phyloP scores from a whole-genome alignment of 2,113 vertebrate genomes.

The Rhinopomastus cyanomelas region DNA sequence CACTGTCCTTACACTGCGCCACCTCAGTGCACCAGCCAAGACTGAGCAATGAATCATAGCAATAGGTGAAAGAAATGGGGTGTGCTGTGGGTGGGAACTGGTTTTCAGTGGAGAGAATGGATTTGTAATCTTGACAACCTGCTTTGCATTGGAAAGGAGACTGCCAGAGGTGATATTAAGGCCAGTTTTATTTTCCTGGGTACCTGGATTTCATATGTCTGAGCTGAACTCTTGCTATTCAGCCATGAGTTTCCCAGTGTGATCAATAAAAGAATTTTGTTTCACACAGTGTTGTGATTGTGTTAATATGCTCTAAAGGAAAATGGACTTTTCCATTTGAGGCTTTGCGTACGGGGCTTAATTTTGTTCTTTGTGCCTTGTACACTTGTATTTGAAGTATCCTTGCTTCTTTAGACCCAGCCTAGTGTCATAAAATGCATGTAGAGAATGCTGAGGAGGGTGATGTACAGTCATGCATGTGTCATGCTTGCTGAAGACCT shows the following conservation, averaged over 20 bases:
- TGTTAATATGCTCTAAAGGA: background rate
- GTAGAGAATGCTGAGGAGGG: background rate
- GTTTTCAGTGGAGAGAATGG: background rate
- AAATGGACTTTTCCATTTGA: background rate
- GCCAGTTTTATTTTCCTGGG: background rate
- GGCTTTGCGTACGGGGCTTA: background rate
- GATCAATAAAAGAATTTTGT: background rate
- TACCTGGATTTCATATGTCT: background rate
- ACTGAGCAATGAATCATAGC: background rate
- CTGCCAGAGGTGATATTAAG: background rate
- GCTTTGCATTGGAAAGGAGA: background rate
- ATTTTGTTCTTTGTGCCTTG: background rate
- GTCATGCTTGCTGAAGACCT: background rate
- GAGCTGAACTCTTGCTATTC: background rate
- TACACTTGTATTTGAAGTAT: background rate
- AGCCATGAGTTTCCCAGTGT: fast-evolving
- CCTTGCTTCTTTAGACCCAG: background rate
- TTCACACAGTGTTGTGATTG: background rate
- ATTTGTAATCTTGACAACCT: background rate
- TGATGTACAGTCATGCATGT: background rate
- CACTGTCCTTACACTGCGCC: background rate
- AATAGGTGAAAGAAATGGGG: background rate
- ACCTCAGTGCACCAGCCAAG: background rate
- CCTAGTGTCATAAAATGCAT: background rate
- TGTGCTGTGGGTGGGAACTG: background rate